phyloP scores from a whole-genome alignment of 2,113 vertebrate genomes.

The Tinamus guttatus region DNA sequence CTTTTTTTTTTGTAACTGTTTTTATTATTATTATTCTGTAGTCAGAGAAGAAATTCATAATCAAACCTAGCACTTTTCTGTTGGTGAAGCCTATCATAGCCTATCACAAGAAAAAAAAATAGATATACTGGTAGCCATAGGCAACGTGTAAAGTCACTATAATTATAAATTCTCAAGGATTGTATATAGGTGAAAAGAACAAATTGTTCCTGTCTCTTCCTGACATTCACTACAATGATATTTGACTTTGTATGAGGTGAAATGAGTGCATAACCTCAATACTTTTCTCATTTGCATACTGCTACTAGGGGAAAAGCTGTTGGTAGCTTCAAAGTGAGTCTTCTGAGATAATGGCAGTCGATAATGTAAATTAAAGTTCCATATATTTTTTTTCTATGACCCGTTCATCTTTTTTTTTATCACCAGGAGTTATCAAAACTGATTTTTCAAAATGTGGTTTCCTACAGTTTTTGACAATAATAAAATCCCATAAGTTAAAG shows the following conservation, averaged over 20 bases:
- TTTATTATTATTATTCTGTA: not conserved
- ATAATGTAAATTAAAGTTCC: constrained; percentile 63
- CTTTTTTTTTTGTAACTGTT: not conserved
- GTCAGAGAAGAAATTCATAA: not conserved
- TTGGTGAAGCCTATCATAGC: not conserved
- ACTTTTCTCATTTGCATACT: constrained; percentile 12
- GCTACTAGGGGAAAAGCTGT: not conserved
- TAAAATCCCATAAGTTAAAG: constrained; percentile 8
- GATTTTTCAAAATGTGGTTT: constrained; percentile 17
- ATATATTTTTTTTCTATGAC: constrained; percentile 9
- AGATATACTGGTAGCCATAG: not conserved
- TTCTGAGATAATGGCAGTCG: not conserved
- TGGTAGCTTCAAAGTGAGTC: not conserved
- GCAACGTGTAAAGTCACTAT: not conserved
- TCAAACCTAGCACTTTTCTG: not conserved
- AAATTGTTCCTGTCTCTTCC: not conserved
- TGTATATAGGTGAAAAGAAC: not conserved
- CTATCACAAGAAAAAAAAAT: not conserved
- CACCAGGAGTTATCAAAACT: not conserved
- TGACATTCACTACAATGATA: not conserved
- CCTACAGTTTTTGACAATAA: constrained; percentile 19
- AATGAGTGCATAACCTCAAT: not conserved
- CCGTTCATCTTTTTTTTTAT: constrained; percentile 10
- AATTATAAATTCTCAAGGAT: not conserved
- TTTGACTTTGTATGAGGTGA: not conserved